A percentile compares a stretch with the other conserved stretches of the same genome.
Evolutionary conservation across 2,888 invertebrate species (phyloP).

Genomic region (Thalpophila matura): DNA sequence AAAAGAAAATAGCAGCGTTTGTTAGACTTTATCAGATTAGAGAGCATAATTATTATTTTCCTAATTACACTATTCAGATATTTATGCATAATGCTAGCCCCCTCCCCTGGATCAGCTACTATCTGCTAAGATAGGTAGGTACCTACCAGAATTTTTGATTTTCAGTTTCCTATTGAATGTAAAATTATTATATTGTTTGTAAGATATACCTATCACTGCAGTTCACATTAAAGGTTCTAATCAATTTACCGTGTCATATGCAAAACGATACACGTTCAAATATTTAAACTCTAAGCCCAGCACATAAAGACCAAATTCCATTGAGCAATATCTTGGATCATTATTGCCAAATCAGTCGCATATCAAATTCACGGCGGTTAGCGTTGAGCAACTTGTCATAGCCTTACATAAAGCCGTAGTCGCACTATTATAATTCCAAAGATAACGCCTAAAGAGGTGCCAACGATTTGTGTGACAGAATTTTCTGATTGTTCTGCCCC

Average conservation of each 20-base stretch:
- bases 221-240: slow-evolving; percentile 21
- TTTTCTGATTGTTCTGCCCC: slow-evolving; percentile 26
- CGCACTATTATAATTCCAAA: slow-evolving; percentile 75
- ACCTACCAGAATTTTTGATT: too few species aligned
- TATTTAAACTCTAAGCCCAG: slow-evolving; percentile 4
- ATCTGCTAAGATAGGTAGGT: too few species aligned
- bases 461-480: slow-evolving; percentile 45
- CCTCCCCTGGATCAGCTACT: too few species aligned
- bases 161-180: too few species aligned
- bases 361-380: slow-evolving; percentile 58
- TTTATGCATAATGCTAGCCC: too few species aligned
- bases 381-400: slow-evolving; percentile 55
- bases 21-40: too few species aligned
- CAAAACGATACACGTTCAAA: slow-evolving; percentile 32
- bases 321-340: slow-evolving; percentile 6
- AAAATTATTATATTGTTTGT: slow-evolving; percentile 2
- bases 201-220: slow-evolving; percentile 6
- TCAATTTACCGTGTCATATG: slow-evolving; percentile 32
- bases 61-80: too few species aligned
- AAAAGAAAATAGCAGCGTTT: too few species aligned
- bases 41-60: too few species aligned
- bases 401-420: slow-evolving; percentile 70
- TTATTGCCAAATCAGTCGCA: slow-evolving; percentile 55
- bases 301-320: slow-evolving; percentile 18
- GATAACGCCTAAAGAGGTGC: slow-evolving; percentile 55